These are phyloP conservation scores for Anorthoa munda DNA, from an alignment of 2,888 invertebrate genomes.

Conservation along the genomic window DNA sequence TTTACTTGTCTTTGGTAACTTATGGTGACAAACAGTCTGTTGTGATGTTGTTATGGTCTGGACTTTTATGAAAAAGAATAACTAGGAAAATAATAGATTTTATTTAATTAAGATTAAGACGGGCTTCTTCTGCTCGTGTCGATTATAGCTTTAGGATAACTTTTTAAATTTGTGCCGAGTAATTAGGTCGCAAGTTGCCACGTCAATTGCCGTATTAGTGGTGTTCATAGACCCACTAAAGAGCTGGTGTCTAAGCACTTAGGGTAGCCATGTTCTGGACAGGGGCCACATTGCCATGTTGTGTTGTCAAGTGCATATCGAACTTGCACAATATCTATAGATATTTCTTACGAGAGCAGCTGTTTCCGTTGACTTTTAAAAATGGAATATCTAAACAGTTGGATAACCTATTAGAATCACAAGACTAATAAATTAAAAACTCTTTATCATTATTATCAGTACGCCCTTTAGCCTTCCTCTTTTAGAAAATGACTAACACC, in stretches of 20 bases:
- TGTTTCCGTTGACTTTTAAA: slow-evolving; percentile 2
- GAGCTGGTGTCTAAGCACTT: too few species aligned
- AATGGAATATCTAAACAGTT: neutral
- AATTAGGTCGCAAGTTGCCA: too few species aligned
- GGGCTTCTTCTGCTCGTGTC: neutral
- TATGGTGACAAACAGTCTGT: neutral
- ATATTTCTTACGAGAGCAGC: neutral
- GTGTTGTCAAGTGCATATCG: too few species aligned
- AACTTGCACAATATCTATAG: too few species aligned
- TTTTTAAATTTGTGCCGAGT: too few species aligned
- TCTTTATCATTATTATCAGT: slow-evolving; percentile 18
- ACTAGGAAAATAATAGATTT: too few species aligned
- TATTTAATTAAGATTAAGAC: neutral
- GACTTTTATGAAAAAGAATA: neutral
- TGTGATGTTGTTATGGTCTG: neutral
- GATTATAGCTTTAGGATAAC: too few species aligned
- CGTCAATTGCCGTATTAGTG: too few species aligned
- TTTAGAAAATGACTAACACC: slow-evolving; percentile 35
- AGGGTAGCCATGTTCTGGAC: too few species aligned
- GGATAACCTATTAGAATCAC: slow-evolving; percentile 13
- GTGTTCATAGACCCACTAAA: too few species aligned
- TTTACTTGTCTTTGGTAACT: slow-evolving; percentile 27
- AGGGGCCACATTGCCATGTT: too few species aligned
- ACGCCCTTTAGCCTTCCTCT: slow-evolving; percentile 32
- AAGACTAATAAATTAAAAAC: neutral